A percentile compares a stretch with the other conserved stretches of the same genome.
Evolutionary conservation across 2,888 invertebrate genomes (phyloP).

Genomic region (Amiota minor): DNA sequence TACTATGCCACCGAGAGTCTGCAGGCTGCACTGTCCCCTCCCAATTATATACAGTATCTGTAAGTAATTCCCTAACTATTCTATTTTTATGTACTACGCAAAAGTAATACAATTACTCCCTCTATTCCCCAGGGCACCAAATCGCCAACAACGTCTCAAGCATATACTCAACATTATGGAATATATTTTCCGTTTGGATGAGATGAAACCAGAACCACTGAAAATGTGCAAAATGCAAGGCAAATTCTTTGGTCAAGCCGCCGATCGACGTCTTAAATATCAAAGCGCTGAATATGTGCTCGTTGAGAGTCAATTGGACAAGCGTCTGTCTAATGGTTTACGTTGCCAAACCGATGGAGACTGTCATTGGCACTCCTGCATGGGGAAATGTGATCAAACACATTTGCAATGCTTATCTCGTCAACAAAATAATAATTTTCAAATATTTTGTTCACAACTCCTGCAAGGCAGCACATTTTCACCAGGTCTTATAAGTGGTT

Average conservation of each 20-base stretch:
- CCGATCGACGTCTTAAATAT: conserved; percentile 67
- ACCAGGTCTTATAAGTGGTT: conserved; percentile 66
- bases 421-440: conserved; percentile 72
- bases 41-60: conserved; percentile 68
- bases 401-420: conserved; percentile 62
- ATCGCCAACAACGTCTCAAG: conserved; percentile 69
- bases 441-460: conserved; percentile 69
- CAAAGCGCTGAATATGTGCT: conserved; percentile 68
- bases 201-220: conserved; percentile 71
- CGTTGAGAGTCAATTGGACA: conserved; percentile 69
- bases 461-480: conserved; percentile 66
- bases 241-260: conserved; percentile 67
- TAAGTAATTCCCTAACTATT: conserved; percentile 43
- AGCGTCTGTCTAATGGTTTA: conserved; percentile 64
- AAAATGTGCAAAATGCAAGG: conserved; percentile 70
- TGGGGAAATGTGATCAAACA: conserved; percentile 67
- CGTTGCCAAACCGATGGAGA: conserved; percentile 63
- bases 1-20: conserved; percentile 71
- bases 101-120: not conserved
- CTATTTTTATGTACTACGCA: too few species aligned
- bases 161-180: conserved; percentile 71
- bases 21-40: conserved; percentile 63
- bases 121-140: conserved; percentile 55
- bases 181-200: conserved; percentile 69
- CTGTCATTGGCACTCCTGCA: conserved; percentile 65